A percentile compares a stretch with the other conserved stretches of the same genome.
phyloP scores from a whole-genome alignment of 2,113 vertebrate species.

The Sinocyclocheilus rhinocerous region DNA sequence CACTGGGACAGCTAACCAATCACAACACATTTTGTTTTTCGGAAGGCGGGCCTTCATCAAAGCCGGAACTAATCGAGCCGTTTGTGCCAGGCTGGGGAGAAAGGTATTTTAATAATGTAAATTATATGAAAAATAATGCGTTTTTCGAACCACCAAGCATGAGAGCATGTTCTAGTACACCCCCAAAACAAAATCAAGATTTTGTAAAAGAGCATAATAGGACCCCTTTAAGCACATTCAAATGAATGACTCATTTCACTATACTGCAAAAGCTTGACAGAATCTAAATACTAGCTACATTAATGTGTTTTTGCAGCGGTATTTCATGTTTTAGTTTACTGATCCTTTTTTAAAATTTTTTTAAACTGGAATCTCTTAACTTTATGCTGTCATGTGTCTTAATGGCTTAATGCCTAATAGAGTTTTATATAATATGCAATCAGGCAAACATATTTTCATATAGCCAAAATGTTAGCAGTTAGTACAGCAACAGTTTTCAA shows the following conservation, averaged over 20 bases:
- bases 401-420: neutral
- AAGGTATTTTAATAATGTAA: too few relatives aligned
- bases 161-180: too few relatives aligned
- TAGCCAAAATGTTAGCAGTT: neutral
- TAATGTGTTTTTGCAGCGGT: neutral
- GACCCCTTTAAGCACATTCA: conserved; percentile 1
- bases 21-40: too few relatives aligned
- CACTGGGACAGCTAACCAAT: too few relatives aligned
- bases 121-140: too few relatives aligned
- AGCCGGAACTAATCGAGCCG: too few relatives aligned
- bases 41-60: too few relatives aligned
- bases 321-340: neutral
- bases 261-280: neutral
- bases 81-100: too few relatives aligned
- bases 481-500: neutral
- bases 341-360: neutral
- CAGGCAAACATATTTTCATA: neutral
- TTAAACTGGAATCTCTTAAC: too few relatives aligned
- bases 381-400: neutral
- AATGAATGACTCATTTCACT: neutral
- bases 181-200: too few relatives aligned
- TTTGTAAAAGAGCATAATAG: too few relatives aligned
- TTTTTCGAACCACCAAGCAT: too few relatives aligned
- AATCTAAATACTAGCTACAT: neutral
- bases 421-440: conserved; percentile 9